Evolutionary conservation across 2,888 invertebrate genomes (phyloP).

Genomic region (Tineola bisselliella): DNA sequence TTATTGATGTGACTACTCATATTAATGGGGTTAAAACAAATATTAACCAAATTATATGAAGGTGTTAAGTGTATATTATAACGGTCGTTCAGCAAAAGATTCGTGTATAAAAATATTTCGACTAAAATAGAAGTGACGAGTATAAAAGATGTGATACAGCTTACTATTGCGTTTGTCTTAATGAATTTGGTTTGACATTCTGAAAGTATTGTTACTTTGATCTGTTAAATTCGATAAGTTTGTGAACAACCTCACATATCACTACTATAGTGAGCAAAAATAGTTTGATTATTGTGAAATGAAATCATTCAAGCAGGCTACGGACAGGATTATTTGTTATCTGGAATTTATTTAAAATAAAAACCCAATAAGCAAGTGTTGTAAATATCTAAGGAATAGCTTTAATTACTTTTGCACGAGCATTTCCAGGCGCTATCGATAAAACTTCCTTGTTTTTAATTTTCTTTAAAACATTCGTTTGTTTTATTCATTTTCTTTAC

Average conservation of each 20-base stretch:
- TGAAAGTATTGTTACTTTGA: too few relatives aligned
- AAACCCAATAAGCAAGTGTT: constrained; percentile 55
- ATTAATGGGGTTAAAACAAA: constrained; percentile 8
- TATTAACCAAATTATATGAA: neutral
- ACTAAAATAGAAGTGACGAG: neutral
- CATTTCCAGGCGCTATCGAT: constrained; percentile 61
- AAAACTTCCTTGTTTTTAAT: constrained; percentile 66
- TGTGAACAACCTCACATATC: too few relatives aligned
- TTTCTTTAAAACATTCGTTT: constrained; percentile 65
- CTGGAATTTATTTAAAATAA: constrained; percentile 31
- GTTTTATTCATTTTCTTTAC: constrained; percentile 58
- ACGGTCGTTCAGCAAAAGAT: neutral
- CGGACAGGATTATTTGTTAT: constrained; percentile 21
- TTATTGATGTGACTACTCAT: constrained; percentile 23
- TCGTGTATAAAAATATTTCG: neutral
- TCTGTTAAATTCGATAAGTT: too few relatives aligned
- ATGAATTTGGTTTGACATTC: neutral
- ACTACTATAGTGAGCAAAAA: too few relatives aligned
- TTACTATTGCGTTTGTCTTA: too few relatives aligned
- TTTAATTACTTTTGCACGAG: constrained; percentile 65
- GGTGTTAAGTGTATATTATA: neutral
- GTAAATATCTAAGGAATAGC: constrained; percentile 66
- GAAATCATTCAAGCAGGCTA: too few relatives aligned
- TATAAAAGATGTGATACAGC: too few relatives aligned
- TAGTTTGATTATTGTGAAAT: too few relatives aligned